Conservation (phyloP, 2,113 vertebrate species). For the Rhombomys opimus region DNA sequence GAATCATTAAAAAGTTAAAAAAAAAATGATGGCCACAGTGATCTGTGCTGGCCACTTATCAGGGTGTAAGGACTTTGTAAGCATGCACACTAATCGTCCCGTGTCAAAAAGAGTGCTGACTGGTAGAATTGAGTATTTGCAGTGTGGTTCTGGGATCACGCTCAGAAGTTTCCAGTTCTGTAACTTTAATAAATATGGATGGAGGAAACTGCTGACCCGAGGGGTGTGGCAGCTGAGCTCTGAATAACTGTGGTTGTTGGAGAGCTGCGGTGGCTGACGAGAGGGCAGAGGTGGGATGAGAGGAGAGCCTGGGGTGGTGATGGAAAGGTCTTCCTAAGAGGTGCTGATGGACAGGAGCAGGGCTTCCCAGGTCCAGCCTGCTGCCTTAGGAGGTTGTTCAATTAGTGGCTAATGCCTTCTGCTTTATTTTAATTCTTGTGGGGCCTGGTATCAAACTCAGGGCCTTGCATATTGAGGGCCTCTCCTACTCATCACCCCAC, state of each 20-base stretch:
- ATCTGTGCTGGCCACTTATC: not conserved
- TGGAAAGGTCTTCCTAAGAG: not conserved
- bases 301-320: not conserved
- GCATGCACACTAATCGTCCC: too few relatives aligned
- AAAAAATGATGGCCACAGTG: not conserved
- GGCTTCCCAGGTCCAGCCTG: not conserved
- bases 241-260: not conserved
- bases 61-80: not conserved
- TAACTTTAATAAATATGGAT: constrained; percentile 31
- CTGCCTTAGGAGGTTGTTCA: not conserved
- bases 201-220: not conserved
- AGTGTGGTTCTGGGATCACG: not conserved
- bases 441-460: not conserved
- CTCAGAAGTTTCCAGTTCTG: not conserved
- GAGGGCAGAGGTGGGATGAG: not conserved
- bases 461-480: not conserved
- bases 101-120: not conserved
- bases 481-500: not conserved
- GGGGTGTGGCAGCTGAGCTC: not conserved
- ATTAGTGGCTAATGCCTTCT: not conserved
- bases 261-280: not conserved
- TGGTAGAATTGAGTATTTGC: not conserved
- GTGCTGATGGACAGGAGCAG: not conserved
- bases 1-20: not conserved
- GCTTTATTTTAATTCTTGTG: not conserved